Conservation (phyloP, 2,797 vertebrate genomes). For the Phrynocephalus guinanensis region DNA sequence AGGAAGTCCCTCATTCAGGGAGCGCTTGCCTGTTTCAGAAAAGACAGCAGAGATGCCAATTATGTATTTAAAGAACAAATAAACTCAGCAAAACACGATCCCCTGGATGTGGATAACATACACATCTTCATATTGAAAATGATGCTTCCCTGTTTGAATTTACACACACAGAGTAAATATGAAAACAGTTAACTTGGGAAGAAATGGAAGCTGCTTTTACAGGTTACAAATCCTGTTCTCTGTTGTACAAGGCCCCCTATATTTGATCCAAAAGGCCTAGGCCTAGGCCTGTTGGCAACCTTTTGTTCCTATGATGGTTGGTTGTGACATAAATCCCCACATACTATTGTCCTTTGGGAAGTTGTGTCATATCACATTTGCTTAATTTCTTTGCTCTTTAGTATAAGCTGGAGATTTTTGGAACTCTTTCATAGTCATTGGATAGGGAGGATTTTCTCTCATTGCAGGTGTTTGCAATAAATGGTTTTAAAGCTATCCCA, state of each 20-base stretch:
- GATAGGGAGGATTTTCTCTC: neutral
- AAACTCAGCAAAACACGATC: neutral
- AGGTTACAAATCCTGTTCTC: neutral
- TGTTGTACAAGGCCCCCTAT: neutral
- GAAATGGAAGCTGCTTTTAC: neutral
- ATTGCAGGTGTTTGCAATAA: neutral
- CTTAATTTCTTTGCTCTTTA: neutral
- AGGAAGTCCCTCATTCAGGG: too few relatives aligned
- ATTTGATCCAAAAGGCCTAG: neutral
- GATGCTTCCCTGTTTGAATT: neutral
- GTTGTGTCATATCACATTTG: neutral
- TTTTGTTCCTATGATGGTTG: neutral
- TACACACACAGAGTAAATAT: neutral
- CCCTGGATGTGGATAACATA: neutral
- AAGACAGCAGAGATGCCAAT: too few relatives aligned
- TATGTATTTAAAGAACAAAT: neutral
- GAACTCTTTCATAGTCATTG: neutral
- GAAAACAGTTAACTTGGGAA: neutral
- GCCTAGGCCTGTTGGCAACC: neutral
- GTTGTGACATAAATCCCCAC: neutral
- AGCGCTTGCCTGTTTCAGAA: too few relatives aligned
- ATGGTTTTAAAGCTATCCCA: slow-evolving; percentile 1
- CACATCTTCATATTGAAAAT: neutral
- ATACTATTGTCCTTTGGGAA: neutral
- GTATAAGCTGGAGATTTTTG: neutral